Conservation (phyloP, 2,888 invertebrate genomes). For the Paralinhomoeus sp. region DNA sequence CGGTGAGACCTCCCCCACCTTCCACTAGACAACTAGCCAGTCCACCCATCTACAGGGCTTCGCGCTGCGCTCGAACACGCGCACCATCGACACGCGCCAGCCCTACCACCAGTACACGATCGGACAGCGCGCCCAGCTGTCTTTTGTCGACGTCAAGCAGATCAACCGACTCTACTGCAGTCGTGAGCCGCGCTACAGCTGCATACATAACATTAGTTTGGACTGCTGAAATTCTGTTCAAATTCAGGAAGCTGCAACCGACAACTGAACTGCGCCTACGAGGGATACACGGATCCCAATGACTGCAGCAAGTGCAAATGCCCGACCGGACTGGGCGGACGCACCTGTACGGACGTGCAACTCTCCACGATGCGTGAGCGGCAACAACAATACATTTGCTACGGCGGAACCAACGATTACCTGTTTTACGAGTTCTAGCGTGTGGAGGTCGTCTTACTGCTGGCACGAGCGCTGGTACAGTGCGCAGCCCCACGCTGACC, state of each 20-base stretch:
- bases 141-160: not conserved
- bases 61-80: not conserved
- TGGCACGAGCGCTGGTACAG: not conserved
- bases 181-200: not conserved
- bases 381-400: no score
- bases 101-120: not conserved
- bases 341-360: not conserved
- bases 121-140: not conserved
- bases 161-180: not conserved
- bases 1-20: no score
- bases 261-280: not conserved
- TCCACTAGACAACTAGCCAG: no score
- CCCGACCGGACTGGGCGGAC: not conserved
- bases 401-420: no score
- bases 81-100: not conserved
- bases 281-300: not conserved
- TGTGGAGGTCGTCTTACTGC: not conserved
- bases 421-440: no score
- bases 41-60: not conserved
- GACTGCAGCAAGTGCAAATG: not conserved
- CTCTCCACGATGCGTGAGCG: no score
- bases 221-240: not conserved
- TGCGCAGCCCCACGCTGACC: not conserved
- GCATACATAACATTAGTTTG: no score
- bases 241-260: no score